These are phyloP conservation scores for Argynnis bischoffii DNA, from an alignment of 2,888 invertebrate species.

Conservation along the genomic window DNA sequence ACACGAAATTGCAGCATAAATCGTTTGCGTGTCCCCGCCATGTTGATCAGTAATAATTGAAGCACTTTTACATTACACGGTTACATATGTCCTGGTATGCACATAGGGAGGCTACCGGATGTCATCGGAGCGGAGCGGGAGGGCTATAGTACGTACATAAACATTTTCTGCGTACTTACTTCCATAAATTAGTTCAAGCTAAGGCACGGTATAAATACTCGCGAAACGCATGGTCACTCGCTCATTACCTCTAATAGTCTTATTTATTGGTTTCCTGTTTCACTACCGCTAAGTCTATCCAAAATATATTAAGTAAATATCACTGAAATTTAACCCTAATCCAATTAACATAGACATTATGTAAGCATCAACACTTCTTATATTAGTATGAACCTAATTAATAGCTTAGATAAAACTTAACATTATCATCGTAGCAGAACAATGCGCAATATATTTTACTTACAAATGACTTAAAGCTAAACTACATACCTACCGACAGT, in stretches of 20 bases:
- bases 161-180: conserved; percentile 81
- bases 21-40: conserved; percentile 38
- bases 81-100: conserved; percentile 46
- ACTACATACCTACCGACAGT: too few relatives aligned
- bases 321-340: too few relatives aligned
- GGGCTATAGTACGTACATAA: conserved; percentile 69
- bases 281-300: conserved; percentile 39
- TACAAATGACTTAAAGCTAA: too few relatives aligned
- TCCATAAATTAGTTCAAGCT: conserved; percentile 80
- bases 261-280: conserved; percentile 73
- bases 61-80: conserved; percentile 43
- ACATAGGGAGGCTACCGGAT: conserved; percentile 65
- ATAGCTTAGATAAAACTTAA: too few relatives aligned
- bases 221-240: conserved; percentile 68
- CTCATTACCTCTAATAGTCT: conserved; percentile 79
- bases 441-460: too few relatives aligned
- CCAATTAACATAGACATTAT: too few relatives aligned
- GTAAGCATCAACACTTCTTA: too few relatives aligned
- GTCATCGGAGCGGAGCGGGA: conserved; percentile 66
- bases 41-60: conserved; percentile 42
- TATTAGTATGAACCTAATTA: too few relatives aligned
- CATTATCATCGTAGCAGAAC: too few relatives aligned
- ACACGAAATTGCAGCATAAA: conserved; percentile 32
- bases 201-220: conserved; percentile 79
- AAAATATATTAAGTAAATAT: conserved; percentile 1